phyloP scores from a whole-genome alignment of 2,113 vertebrate species.

The Lucifuga dentata region DNA sequence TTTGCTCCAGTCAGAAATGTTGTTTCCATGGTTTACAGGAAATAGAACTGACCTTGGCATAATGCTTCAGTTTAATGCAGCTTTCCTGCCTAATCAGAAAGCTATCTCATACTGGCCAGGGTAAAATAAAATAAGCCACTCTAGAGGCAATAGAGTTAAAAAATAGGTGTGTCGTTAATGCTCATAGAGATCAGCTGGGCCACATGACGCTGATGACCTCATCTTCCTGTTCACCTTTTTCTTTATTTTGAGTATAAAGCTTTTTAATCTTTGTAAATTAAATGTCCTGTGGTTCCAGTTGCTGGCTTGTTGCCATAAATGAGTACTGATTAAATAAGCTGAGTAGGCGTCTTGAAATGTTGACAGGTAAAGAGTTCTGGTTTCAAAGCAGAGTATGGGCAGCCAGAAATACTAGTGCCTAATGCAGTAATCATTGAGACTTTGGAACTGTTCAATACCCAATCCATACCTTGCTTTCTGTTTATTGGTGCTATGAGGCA shows the following conservation, averaged over 20 bases:
- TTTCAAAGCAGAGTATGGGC: constrained; percentile 2
- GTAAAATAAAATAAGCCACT: background rate
- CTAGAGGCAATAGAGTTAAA: background rate
- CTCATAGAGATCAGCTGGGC: background rate
- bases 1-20: constrained; percentile 15
- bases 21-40: constrained; percentile 18
- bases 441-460: constrained; percentile 27
- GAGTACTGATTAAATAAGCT: background rate
- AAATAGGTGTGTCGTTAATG: too few species aligned
- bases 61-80: constrained; percentile 16
- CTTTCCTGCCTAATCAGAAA: constrained; percentile 14
- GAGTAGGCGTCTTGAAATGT: background rate
- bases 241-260: constrained; percentile 1
- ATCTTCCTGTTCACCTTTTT: background rate
- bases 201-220: background rate
- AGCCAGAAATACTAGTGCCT: background rate
- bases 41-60: constrained; percentile 3
- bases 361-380: background rate
- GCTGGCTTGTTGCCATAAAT: too few species aligned
- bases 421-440: background rate
- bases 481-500: constrained; percentile 13
- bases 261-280: background rate
- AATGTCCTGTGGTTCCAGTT: background rate
- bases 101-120: constrained; percentile 2
- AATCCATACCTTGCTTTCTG: constrained; percentile 18